Percentiles rank a stretch among this genome's conserved stretches.
These are phyloP conservation scores for Perizoma affinitatum DNA, from an alignment of 2,888 invertebrate species.

Conservation along the genomic window DNA sequence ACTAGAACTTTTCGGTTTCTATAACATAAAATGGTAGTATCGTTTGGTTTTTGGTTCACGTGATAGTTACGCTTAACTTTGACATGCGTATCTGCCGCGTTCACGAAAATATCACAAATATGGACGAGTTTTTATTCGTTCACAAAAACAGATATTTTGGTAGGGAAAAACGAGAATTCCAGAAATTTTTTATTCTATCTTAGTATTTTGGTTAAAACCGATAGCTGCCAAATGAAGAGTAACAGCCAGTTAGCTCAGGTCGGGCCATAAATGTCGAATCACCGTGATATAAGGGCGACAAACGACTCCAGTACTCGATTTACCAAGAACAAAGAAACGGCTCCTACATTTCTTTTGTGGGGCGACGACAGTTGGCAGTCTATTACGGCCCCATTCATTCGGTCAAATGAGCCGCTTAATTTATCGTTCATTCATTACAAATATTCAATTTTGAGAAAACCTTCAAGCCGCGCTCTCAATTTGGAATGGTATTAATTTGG, in stretches of 20 bases:
- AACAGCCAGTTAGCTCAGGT: slow-evolving; percentile 61
- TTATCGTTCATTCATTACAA: slow-evolving; percentile 69
- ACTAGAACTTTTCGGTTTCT: too few relatives aligned
- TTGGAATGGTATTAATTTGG: slow-evolving; percentile 13
- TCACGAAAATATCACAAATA: too few relatives aligned
- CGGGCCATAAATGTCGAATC: slow-evolving; percentile 79
- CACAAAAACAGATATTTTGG: too few relatives aligned
- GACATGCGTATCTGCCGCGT: too few relatives aligned
- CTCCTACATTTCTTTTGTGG: slow-evolving; percentile 75
- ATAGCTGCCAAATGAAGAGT: slow-evolving; percentile 56
- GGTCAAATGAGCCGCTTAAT: slow-evolving; percentile 79
- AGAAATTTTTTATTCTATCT: not conserved
- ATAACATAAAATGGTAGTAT: too few relatives aligned
- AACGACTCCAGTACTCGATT: slow-evolving; percentile 77
- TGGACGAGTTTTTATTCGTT: too few relatives aligned
- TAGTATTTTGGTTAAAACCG: slow-evolving; percentile 30
- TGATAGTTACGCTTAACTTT: too few relatives aligned
- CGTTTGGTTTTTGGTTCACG: too few relatives aligned
- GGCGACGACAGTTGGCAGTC: slow-evolving; percentile 74
- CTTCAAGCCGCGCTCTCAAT: slow-evolving; percentile 40
- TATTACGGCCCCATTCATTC: slow-evolving; percentile 77
- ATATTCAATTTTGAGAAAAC: slow-evolving; percentile 60
- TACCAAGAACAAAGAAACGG: slow-evolving; percentile 77
- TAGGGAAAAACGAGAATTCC: not conserved
- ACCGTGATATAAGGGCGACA: slow-evolving; percentile 79